Percentiles rank a stretch among this genome's conserved stretches.
phyloP scores from a whole-genome alignment of 2,113 vertebrate species.

The Cathartes aura region DNA sequence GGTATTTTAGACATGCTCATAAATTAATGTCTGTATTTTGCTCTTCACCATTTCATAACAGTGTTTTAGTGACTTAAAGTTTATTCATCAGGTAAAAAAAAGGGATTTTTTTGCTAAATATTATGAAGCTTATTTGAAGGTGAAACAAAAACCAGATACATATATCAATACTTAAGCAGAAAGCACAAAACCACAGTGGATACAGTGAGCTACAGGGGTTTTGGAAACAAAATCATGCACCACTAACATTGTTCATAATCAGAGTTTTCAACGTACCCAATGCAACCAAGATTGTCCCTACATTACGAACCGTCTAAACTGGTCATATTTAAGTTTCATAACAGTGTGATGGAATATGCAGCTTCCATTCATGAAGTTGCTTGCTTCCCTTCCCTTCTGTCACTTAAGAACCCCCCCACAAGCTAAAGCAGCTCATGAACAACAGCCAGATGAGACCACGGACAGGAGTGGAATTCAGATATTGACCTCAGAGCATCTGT shows the following conservation, averaged over 20 bases:
- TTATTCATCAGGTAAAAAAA: background rate
- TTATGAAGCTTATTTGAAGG: background rate
- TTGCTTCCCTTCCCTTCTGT: background rate
- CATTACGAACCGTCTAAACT: accelerated
- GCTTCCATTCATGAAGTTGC: background rate
- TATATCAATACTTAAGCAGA: background rate
- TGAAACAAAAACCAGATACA: background rate
- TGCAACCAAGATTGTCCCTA: background rate
- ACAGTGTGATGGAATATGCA: background rate
- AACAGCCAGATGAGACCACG: accelerated
- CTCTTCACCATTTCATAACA: background rate
- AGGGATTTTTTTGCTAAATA: background rate
- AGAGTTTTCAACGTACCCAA: background rate
- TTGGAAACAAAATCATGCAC: background rate
- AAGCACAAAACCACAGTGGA: background rate
- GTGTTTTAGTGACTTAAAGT: background rate
- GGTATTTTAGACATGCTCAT: background rate
- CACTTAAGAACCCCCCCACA: background rate
- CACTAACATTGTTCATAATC: background rate
- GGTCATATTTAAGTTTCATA: background rate
- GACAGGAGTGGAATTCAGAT: background rate
- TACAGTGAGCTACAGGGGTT: background rate
- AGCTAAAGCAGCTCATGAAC: background rate
- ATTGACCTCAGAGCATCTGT: background rate
- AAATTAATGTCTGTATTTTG: background rate